A percentile compares a stretch with the other conserved stretches of the same genome.
These are phyloP conservation scores for Mugil cephalus DNA, from an alignment of 2,113 vertebrate species.

Conservation along the genomic window DNA sequence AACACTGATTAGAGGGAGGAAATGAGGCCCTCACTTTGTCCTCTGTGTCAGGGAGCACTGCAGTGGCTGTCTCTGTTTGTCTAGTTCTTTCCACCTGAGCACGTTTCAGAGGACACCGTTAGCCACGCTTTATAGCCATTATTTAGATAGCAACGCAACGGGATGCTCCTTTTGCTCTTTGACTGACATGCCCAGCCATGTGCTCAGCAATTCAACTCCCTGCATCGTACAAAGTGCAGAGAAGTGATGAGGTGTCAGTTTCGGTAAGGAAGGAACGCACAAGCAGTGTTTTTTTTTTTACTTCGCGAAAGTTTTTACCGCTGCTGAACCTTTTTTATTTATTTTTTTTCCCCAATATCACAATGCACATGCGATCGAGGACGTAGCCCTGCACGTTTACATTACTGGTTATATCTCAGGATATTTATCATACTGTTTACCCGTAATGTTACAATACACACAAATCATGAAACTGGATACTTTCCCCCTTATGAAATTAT, in stretches of 20 bases:
- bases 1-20: slow-evolving; percentile 85
- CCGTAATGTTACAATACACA: slow-evolving; percentile 70
- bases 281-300: slow-evolving; percentile 14
- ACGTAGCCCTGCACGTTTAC: not conserved
- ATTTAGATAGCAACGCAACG: slow-evolving; percentile 82
- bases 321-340: slow-evolving; percentile 13
- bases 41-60: slow-evolving; percentile 81
- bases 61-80: slow-evolving; percentile 81
- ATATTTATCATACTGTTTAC: slow-evolving; percentile 70
- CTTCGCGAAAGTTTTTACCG: slow-evolving; percentile 11
- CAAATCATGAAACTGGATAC: slow-evolving; percentile 73
- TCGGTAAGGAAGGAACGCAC: slow-evolving; percentile 39
- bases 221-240: slow-evolving; percentile 47
- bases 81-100: slow-evolving; percentile 84
- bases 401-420: slow-evolving; percentile 23
- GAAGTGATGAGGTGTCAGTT: slow-evolving; percentile 60
- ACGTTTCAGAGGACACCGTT: slow-evolving; percentile 83
- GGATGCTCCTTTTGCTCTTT: slow-evolving; percentile 78
- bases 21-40: slow-evolving; percentile 85
- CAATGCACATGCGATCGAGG: slow-evolving; percentile 12
- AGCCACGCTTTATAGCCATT: slow-evolving; percentile 81
- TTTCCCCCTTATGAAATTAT: slow-evolving; percentile 64
- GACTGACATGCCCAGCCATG: slow-evolving; percentile 76
- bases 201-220: slow-evolving; percentile 65
- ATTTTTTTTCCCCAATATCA: slow-evolving; percentile 32